Percentiles rank a stretch among this genome's conserved stretches.
Evolutionary conservation across 2,888 invertebrate genomes (phyloP).

Genomic region (Colostygia pectinataria): DNA sequence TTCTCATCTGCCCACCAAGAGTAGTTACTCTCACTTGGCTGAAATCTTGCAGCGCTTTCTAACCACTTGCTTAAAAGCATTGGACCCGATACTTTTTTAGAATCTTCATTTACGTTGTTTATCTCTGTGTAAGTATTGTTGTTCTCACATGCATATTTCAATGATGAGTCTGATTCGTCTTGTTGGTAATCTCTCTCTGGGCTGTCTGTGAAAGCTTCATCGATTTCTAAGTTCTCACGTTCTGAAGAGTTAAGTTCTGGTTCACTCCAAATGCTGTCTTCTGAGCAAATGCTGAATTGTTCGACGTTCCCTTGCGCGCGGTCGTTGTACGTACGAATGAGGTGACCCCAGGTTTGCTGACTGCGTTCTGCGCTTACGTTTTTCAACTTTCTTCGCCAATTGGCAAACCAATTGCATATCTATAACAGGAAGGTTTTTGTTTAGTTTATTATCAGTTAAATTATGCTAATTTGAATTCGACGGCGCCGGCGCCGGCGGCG

Average conservation of each 20-base stretch:
- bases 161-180: slow-evolving; percentile 61
- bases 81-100: slow-evolving; percentile 74
- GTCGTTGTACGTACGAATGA: slow-evolving; percentile 88
- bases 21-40: slow-evolving; percentile 87
- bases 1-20: slow-evolving; percentile 84
- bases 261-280: slow-evolving; percentile 91
- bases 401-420: slow-evolving; percentile 93
- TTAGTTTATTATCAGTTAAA: no score
- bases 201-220: slow-evolving; percentile 53
- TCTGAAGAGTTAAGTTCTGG: slow-evolving; percentile 67
- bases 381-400: slow-evolving; percentile 90
- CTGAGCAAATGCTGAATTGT: slow-evolving; percentile 90
- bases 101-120: slow-evolving; percentile 36
- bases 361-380: slow-evolving; percentile 88
- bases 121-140: slow-evolving; percentile 59
- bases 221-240: slow-evolving; percentile 51
- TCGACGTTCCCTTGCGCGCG: slow-evolving; percentile 90
- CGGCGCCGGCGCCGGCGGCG: no score
- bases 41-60: slow-evolving; percentile 88
- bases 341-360: slow-evolving; percentile 88
- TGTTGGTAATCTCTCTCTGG: slow-evolving; percentile 57
- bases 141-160: slow-evolving; percentile 62
- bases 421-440: slow-evolving; percentile 51
- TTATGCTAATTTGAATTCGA: no score
- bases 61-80: slow-evolving; percentile 89